Base-by-base conservation (phyloP, 2,113 vertebrate genomes). In the Microcebus murinus region DNA sequence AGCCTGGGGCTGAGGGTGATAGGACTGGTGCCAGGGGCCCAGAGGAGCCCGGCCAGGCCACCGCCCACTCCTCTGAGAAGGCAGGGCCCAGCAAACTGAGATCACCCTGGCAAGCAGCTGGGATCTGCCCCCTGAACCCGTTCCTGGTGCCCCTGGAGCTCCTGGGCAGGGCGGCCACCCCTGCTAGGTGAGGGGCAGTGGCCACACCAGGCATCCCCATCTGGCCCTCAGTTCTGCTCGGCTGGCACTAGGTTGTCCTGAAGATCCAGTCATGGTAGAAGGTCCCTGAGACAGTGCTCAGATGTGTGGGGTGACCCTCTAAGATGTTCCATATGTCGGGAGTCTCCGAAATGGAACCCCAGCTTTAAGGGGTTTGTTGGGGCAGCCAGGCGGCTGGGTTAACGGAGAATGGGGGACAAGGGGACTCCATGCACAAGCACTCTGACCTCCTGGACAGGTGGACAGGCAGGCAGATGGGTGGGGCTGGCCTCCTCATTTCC, bases 51-150 rank as follows among this genome's bases (percentile, higher is more conserved):
- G 3, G 11, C 77, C 81, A 29, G 57, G 59, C 63, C 12, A 8
- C 2, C 4, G 29, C 48, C 3, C 68, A 27, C 42, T 3, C 63
- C 20, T 9, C 86, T 1, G 65, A 83, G 42, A 48, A 20, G 3
- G 34, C 50, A 1, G n/a, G 42, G 34, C 25, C 65, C 57, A 14
- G 21, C 3, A 27, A 84, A 36, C 73, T 23, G 1, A 83, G 20
- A 70, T 36, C 89, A 0, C 6, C 80, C 67, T 98, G 98, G 98
- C 96, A 92, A 25, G 86, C 81, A 10, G 65, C 96, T 15, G 98
- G 97, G 4, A 31, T 98, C 84, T 98, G 98, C 36, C 98, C 98
- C 34, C 48, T 98, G 73, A 98, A 98, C 68, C 98, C 98, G 0
- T 98, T 98, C 76, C 71, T 98, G 74, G 91, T 98, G 52, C 98